Evolutionary conservation across 1,140 invertebrate genomes (phyloP).

Genomic region (Phenacoccus solenopsis): DNA sequence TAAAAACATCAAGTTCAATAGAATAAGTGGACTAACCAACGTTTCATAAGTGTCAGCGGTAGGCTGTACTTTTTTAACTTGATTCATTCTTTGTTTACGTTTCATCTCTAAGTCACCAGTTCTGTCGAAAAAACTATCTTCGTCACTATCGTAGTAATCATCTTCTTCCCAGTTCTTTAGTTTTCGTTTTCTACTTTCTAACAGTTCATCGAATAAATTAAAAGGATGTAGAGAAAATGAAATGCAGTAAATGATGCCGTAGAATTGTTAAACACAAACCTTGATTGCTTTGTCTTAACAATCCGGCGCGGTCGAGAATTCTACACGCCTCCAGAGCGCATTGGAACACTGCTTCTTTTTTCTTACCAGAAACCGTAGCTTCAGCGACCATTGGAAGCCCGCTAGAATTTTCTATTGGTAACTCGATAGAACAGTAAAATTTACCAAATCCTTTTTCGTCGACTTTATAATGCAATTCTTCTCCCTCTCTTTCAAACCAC

Average conservation of each 20-base stretch:
- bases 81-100: slow-evolving; percentile 59
- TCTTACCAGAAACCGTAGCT: slow-evolving; percentile 76
- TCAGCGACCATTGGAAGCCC: slow-evolving; percentile 67
- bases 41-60: slow-evolving; percentile 64
- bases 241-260: not conserved
- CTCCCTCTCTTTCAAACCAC: slow-evolving; percentile 90
- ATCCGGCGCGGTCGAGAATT: slow-evolving; percentile 58
- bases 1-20: not conserved
- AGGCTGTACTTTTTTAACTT: slow-evolving; percentile 44
- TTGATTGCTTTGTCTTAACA: slow-evolving; percentile 23
- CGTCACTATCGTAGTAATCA: slow-evolving; percentile 93
- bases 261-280: slow-evolving; percentile 21
- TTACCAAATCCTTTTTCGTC: slow-evolving; percentile 68
- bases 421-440: slow-evolving; percentile 52
- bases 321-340: slow-evolving; percentile 90
- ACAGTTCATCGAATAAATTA: slow-evolving; percentile 25
- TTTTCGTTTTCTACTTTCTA: slow-evolving; percentile 54
- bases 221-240: slow-evolving; percentile 18
- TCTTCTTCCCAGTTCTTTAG: slow-evolving; percentile 70
- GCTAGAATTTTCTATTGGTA: slow-evolving; percentile 65
- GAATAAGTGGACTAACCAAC: slow-evolving; percentile 35
- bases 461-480: slow-evolving; percentile 60
- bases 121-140: slow-evolving; percentile 89
- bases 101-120: slow-evolving; percentile 88
- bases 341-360: slow-evolving; percentile 85